Evolutionary conservation across 2,888 invertebrate species (phyloP).

Genomic region (Erannis defoliaria): DNA sequence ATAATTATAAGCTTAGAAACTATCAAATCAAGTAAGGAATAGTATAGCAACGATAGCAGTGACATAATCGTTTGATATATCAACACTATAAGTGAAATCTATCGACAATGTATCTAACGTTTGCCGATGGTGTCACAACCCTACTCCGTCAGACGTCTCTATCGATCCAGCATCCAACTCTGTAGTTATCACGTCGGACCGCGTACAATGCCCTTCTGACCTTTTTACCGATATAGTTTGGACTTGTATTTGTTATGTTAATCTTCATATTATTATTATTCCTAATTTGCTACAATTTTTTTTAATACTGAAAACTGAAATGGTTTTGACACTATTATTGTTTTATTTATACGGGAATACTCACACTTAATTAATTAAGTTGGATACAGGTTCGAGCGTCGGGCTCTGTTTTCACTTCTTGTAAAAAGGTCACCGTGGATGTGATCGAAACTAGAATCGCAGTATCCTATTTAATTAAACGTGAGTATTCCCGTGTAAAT

Average conservation of each 20-base stretch:
- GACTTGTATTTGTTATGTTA: conserved; percentile 16
- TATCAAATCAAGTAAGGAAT: background rate
- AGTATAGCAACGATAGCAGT: background rate
- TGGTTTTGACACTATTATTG: too few species aligned
- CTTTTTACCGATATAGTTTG: conserved; percentile 44
- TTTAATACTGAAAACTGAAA: too few species aligned
- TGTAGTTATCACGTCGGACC: conserved; percentile 50
- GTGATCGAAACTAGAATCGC: too few species aligned
- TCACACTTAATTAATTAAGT: too few species aligned
- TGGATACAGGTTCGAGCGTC: too few species aligned
- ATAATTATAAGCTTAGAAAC: too few species aligned
- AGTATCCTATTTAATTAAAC: too few species aligned
- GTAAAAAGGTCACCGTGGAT: too few species aligned
- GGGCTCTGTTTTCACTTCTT: too few species aligned
- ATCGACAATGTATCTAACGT: background rate
- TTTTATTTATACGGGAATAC: too few species aligned
- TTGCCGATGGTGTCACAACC: conserved; percentile 57
- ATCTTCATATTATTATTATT: too few species aligned
- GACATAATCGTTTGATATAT: background rate
- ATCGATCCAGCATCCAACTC: conserved; percentile 78
- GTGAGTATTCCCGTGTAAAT: too few species aligned
- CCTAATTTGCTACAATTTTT: background rate
- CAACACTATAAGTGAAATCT: background rate
- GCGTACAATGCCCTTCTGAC: conserved; percentile 72
- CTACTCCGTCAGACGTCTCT: conserved; percentile 72